Percentiles rank a stretch among this genome's conserved stretches.
Conservation (phyloP, 2,888 invertebrate genomes). For the Amorpha juglandis region DNA sequence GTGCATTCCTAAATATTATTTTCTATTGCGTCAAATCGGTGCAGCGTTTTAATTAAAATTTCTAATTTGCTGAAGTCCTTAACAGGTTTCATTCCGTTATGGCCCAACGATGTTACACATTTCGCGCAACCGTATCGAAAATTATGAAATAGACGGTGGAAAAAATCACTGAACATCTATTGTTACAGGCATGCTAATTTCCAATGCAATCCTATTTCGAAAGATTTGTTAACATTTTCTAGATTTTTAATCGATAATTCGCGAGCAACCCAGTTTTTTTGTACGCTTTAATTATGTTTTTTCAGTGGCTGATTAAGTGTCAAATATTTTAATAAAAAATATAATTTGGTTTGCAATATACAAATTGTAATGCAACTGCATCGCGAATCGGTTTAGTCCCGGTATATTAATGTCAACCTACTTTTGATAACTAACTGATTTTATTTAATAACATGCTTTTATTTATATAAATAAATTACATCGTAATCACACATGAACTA, state of each 20-base stretch:
- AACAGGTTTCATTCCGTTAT: slow-evolving; percentile 65
- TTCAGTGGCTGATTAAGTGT: slow-evolving; percentile 1
- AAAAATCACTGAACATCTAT: slow-evolving; percentile 64
- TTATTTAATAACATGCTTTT: background rate
- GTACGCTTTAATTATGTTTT: slow-evolving; percentile 10
- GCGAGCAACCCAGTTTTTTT: slow-evolving; percentile 23
- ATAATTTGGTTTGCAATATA: slow-evolving; percentile 6
- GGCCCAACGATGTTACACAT: slow-evolving; percentile 76
- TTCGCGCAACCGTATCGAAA: slow-evolving; percentile 72
- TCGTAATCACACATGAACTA: background rate
- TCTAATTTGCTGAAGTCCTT: slow-evolving; percentile 49
- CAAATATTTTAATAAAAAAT: slow-evolving; percentile 28
- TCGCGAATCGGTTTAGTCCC: background rate
- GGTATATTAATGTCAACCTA: slow-evolving; percentile 1
- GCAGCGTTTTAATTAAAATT: slow-evolving; percentile 38
- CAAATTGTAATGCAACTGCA: background rate
- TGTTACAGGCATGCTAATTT: slow-evolving; percentile 75
- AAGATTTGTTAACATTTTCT: slow-evolving; percentile 34
- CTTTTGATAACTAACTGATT: background rate
- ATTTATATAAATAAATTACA: background rate
- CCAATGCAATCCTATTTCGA: slow-evolving; percentile 57
- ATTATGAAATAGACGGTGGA: slow-evolving; percentile 63
- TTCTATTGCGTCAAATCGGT: too few species aligned
- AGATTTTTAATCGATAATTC: slow-evolving; percentile 20
- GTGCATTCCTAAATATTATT: too few species aligned